Evolutionary conservation across 2,888 invertebrate species (phyloP), one percentile per base, ranked within the genome.

Genomic region (Lithosia quadra): DNA sequence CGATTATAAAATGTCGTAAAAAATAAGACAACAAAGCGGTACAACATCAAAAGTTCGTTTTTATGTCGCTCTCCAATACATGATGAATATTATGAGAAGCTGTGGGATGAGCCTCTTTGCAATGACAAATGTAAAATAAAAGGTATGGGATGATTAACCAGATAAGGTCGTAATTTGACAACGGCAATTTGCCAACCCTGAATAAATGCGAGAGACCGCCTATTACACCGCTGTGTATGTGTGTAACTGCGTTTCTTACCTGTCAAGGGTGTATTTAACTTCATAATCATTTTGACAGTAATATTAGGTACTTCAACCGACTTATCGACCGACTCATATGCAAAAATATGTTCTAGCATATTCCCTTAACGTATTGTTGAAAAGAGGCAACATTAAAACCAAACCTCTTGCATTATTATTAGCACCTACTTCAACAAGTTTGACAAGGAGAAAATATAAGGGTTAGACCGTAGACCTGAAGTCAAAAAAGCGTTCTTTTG

Each of bases 141-240:
- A 86, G 84, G 83, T 81, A 75, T 73, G 78, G 68, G 78, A 86
- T 81, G 84, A 84, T 85, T 80, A 82, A 82, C 79, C 79, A 77
- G 85, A 88, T 88, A 88, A 86, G 49, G 81, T 74, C 77, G 79
- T 86, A 86, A 89, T 88, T 88, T 86, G 83, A 86, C 83, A 86
- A 83, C 81, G 80, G 83, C 83, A 85, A 86, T 88, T 84, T 87
- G 87, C 87, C 86, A 86, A 82, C 84, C 83, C 86, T 85, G 81
- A 81, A 82, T 84, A 83, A 83, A 78, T 73, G 68, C 73, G 61
- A 69, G 67, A 58, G 71, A 63, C 61, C 21, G 62, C 10, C 53
- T 70, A 43, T 84, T 61, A 85, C 85, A 86, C 85, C 81, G 81
- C 66, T 64, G 15, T 43, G 36, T 39, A 57, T 24, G 15, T 21